Percentiles rank a stretch among this genome's conserved stretches.
These are phyloP conservation scores for Sapayoa aenigma DNA, from an alignment of 2,113 vertebrate species.

Conservation along the genomic window DNA sequence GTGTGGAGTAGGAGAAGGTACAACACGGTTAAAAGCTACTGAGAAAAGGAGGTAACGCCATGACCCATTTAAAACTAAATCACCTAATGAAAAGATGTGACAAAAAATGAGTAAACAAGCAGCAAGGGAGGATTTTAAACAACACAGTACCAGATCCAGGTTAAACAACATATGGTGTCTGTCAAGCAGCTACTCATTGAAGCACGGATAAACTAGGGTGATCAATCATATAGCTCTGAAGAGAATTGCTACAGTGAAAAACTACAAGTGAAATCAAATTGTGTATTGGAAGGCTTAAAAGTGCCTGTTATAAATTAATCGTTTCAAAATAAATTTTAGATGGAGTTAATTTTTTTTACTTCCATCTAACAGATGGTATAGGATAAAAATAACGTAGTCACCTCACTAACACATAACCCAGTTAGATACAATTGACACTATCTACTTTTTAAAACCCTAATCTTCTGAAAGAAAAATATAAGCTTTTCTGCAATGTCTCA, in stretches of 20 bases:
- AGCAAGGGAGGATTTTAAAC: background rate
- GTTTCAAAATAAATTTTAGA: background rate
- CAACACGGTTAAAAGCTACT: background rate
- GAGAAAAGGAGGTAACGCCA: background rate
- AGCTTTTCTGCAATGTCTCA: background rate
- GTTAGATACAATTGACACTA: background rate
- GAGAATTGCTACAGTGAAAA: background rate
- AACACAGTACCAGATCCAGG: background rate
- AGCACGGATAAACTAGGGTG: background rate
- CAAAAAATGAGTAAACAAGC: background rate
- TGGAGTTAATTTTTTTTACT: background rate
- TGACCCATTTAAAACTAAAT: background rate
- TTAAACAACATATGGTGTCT: conserved; percentile 33
- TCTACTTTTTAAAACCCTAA: background rate
- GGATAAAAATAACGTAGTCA: conserved; percentile 29
- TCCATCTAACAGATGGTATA: conserved; percentile 27
- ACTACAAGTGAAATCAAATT: background rate
- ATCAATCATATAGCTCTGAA: background rate
- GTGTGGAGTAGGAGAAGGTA: background rate
- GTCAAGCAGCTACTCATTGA: background rate
- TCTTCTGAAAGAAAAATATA: background rate
- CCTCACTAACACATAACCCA: background rate
- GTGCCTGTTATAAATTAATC: background rate
- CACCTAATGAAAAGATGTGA: background rate
- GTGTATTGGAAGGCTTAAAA: background rate